Conservation (phyloP, 2,797 vertebrate species). For the Oreortyx pictus region DNA sequence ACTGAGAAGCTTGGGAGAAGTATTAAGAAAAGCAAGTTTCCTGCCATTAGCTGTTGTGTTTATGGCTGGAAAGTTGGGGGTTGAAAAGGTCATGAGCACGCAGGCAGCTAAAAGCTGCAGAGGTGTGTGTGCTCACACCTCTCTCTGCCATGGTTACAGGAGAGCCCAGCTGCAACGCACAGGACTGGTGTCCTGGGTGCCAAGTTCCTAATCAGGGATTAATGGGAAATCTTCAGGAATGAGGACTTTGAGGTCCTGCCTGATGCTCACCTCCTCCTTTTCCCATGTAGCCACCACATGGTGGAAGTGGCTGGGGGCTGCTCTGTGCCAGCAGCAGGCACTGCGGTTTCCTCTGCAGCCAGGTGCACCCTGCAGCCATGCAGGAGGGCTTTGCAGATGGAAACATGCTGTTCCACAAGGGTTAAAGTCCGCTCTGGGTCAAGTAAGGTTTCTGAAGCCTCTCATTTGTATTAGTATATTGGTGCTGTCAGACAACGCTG, state of each 20-base stretch:
- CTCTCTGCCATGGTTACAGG: neutral
- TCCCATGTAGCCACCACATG: rapidly evolving
- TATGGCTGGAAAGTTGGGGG: conserved; percentile 29
- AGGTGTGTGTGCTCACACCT: neutral
- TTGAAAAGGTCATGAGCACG: conserved; percentile 17
- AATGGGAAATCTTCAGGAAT: neutral
- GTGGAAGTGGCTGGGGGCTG: neutral
- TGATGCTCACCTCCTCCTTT: neutral
- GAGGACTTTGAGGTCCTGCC: neutral
- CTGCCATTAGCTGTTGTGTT: neutral
- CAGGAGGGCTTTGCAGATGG: neutral
- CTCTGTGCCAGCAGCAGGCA: neutral
- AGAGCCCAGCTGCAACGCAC: rapidly evolving
- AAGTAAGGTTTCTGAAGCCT: conserved; percentile 27
- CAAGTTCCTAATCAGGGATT: neutral
- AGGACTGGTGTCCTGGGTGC: rapidly evolving
- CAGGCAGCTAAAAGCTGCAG: neutral
- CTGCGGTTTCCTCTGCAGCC: neutral
- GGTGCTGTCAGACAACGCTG: neutral
- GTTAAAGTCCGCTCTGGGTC: conserved; percentile 39
- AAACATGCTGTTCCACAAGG: neutral
- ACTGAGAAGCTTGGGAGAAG: neutral
- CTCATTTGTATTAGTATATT: neutral
- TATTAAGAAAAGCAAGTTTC: conserved; percentile 14
- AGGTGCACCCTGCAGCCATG: neutral